Conservation (phyloP, 2,888 invertebrate species). For the Hyposoter didymator region DNA sequence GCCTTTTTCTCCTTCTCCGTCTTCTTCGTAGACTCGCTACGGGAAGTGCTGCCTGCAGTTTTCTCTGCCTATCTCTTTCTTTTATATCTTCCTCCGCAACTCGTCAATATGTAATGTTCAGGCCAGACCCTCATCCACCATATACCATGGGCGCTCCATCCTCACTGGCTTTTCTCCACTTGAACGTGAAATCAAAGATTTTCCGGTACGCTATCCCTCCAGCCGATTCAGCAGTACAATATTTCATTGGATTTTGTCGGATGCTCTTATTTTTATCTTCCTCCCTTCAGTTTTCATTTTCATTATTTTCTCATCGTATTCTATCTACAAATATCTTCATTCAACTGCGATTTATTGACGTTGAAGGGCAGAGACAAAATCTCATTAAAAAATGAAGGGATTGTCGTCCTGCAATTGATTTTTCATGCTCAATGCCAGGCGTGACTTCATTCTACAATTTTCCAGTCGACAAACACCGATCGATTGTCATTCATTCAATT, state of each 20-base stretch:
- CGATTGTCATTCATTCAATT: neutral
- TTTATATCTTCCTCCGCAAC: constrained; percentile 63
- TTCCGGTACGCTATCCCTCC: constrained; percentile 37
- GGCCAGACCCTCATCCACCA: constrained; percentile 47
- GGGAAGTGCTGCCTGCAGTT: constrained; percentile 69
- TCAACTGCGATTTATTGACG: neutral
- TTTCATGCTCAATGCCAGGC: neutral
- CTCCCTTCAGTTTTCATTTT: constrained; percentile 18
- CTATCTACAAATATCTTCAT: neutral
- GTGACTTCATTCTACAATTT: neutral
- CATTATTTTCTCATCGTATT: constrained; percentile 47
- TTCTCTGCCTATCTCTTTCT: constrained; percentile 57
- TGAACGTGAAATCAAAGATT: constrained; percentile 62
- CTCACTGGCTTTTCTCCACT: constrained; percentile 40
- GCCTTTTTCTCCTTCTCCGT: constrained; percentile 69
- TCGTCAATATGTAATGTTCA: constrained; percentile 71
- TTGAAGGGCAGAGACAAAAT: neutral
- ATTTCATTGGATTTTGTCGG: constrained; percentile 63
- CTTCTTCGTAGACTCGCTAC: constrained; percentile 70
- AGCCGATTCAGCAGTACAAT: constrained; percentile 44
- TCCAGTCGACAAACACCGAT: neutral
- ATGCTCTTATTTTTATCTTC: constrained; percentile 45
- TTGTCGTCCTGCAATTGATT: neutral
- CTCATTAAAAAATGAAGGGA: neutral
- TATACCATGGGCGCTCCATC: constrained; percentile 44